A percentile compares a stretch with the other conserved stretches of the same genome.
These are phyloP conservation scores for Aphodius sticticus DNA, from an alignment of 2,888 invertebrate species.

Conservation along the genomic window DNA sequence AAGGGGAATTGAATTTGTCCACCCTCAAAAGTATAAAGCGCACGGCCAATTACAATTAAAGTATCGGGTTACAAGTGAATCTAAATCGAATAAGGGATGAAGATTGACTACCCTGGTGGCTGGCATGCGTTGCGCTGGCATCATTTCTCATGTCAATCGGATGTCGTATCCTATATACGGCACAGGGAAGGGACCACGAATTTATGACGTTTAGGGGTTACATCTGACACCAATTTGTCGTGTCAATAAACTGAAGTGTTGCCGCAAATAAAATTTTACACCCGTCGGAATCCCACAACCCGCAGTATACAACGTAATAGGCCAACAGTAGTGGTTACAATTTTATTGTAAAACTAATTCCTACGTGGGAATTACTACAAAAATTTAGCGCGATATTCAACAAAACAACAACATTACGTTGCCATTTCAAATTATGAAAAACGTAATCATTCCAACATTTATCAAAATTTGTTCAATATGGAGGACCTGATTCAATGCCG, in stretches of 20 bases:
- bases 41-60: slow-evolving; percentile 35
- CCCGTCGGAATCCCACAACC: background rate
- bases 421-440: too few relatives aligned
- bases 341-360: too few relatives aligned
- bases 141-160: slow-evolving; percentile 52
- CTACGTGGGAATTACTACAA: too few relatives aligned
- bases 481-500: too few relatives aligned
- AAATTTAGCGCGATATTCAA: too few relatives aligned
- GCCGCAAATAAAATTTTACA: background rate
- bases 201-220: slow-evolving; percentile 12
- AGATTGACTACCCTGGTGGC: background rate
- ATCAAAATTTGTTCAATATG: too few relatives aligned
- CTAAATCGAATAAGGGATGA: slow-evolving; percentile 27
- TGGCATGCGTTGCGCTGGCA: background rate
- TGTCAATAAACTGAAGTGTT: slow-evolving; percentile 4
- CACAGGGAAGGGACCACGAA: background rate
- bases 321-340: too few relatives aligned
- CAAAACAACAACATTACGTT: too few relatives aligned
- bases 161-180: slow-evolving; percentile 47
- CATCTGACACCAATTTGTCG: slow-evolving; percentile 4
- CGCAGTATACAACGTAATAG: background rate
- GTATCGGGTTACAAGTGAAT: slow-evolving; percentile 37
- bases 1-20: background rate
- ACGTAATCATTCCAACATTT: too few relatives aligned
- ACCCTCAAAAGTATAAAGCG: background rate